phyloP scores from a whole-genome alignment of 1,140 invertebrate species.

The Drosophila sp. region DNA sequence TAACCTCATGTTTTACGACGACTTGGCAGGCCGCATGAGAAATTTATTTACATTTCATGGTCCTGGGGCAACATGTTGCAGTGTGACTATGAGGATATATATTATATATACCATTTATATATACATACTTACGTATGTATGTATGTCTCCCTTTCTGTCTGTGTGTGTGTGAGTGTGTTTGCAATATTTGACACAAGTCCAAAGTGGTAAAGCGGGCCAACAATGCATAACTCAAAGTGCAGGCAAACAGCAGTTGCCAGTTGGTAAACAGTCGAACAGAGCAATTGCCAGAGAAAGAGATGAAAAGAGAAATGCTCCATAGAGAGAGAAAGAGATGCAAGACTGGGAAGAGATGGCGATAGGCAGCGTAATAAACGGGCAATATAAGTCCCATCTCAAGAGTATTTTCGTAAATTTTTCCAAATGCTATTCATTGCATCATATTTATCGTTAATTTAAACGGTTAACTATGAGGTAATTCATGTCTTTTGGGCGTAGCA shows the following conservation, averaged over 20 bases:
- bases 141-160: constrained; percentile 13
- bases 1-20: constrained; percentile 80
- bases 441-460: background rate
- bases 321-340: background rate
- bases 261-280: constrained; percentile 26
- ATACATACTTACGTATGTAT: constrained; percentile 15
- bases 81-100: constrained; percentile 30
- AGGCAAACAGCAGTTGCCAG: constrained; percentile 64
- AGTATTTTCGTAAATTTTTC: background rate
- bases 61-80: constrained; percentile 72
- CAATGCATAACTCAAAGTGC: constrained; percentile 79
- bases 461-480: too few relatives aligned
- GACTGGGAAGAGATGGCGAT: background rate
- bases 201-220: constrained; percentile 58
- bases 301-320: too few relatives aligned
- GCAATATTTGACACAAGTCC: constrained; percentile 72
- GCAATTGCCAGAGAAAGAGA: background rate
- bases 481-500: too few relatives aligned
- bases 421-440: background rate
- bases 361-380: background rate
- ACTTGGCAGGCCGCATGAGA: constrained; percentile 75
- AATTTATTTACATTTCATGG: constrained; percentile 81
- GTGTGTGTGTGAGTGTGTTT: constrained; percentile 35
- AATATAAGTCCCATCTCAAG: background rate
- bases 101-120: constrained; percentile 15